Conservation (phyloP, 2,113 vertebrate species). For the Plecturocebus donacophilus region DNA sequence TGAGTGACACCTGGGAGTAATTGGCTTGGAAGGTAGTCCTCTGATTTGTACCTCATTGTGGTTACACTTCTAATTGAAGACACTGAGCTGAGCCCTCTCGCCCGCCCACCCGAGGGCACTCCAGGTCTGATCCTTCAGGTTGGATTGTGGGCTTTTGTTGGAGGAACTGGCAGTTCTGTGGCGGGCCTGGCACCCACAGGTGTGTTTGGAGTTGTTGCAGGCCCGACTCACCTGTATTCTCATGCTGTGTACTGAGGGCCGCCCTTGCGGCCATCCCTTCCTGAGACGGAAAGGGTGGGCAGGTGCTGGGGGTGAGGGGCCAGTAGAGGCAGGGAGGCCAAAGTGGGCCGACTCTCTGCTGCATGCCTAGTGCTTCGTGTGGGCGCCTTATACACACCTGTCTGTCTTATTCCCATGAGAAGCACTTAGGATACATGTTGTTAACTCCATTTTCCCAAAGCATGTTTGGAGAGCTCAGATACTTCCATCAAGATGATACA, state of each 20-base stretch:
- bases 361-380: not conserved
- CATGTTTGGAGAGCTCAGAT: not conserved
- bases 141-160: not conserved
- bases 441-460: not conserved
- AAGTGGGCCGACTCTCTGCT: not conserved
- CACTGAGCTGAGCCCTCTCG: not conserved
- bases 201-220: not conserved
- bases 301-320: too few species aligned
- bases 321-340: not conserved
- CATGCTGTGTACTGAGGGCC: not conserved
- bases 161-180: not conserved
- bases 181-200: not conserved
- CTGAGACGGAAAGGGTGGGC: not conserved
- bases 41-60: constrained; percentile 6
- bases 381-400: not conserved
- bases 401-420: not conserved
- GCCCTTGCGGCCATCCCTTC: not conserved
- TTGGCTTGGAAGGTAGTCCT: constrained; percentile 33
- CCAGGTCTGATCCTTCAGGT: not conserved
- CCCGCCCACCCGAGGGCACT: not conserved
- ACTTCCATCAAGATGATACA: not conserved
- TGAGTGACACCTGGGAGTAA: not conserved
- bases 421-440: not conserved
- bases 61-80: constrained; percentile 28
- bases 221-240: not conserved